Evolutionary conservation across 2,797 vertebrate genomes (phyloP), one percentile per base, ranked within the genome.

Genomic region (Carapus acus): DNA sequence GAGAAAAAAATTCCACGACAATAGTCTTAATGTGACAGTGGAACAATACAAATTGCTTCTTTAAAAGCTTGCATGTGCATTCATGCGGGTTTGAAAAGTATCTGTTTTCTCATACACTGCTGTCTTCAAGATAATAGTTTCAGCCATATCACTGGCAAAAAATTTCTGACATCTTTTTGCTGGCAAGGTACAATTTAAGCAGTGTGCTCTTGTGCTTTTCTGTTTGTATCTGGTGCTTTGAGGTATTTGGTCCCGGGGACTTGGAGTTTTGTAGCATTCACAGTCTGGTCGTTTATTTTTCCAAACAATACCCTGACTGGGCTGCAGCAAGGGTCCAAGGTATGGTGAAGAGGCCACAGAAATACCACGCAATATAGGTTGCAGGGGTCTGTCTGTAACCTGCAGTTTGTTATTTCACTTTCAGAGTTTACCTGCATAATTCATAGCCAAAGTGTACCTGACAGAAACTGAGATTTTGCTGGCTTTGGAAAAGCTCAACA

Each of bases 1-100:
- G 34, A 59, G 24, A 45, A 48, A 40, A 62, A 41, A 79, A 78
- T 77, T 85, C 61, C 80, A 82, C 74, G 74, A 76, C 71, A 78
- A 62, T 76, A 54, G 29, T 4, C 34, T 36, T 44, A 41, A 74
- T 9, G 44, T 62, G 39, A 57, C 43, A 22, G 33, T 17, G 16
- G 43, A 81, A 77, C 65, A 76, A 74, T 69, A 59, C 3, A 6
- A 14, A 34, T 47, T 52, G 69, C 34, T 29, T 57, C 23, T 66
- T 71, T 66, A 49, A 73, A 76, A 77, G 51, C 22, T 49, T 6
- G 5, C 47, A 27, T 27, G 18, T 40, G 56, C 51, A n/a, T n/a
- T n/a, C n/a, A 53, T 52, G 44, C 33, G 27, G 61, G 69, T 74
- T 64, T 56, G 55, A 73, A 69, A 62, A 61, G 38, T 18, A 29